Evolutionary conservation across 2,797 vertebrate species (phyloP), one percentile per base, ranked within the genome.

Genomic region (Halcyon leucocephala): DNA sequence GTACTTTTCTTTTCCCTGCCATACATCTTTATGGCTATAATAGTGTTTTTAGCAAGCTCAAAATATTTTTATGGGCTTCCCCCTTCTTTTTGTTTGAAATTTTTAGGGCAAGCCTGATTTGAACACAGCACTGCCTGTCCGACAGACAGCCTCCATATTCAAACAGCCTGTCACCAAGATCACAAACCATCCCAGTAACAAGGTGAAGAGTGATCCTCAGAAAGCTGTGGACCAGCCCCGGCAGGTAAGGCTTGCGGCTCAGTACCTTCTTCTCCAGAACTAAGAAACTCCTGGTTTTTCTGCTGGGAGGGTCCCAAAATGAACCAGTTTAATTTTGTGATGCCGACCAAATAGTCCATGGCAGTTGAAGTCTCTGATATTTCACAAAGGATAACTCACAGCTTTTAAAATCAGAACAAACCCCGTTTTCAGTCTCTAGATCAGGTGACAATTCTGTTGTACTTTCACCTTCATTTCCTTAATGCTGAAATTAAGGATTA

Each of bases 91-190:
- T 57, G 17, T 48, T 83, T 46, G 82, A 19, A 70, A 41, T 66
- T 54, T 37, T 6, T 86, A 99, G 99, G 99, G 99, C 49, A 99
- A 99, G 96, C 99, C 99, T 25, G 99, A 99, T 95, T 87, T 99
- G 96, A 99, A 99, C 97, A 99, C 99, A 0, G 99, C 99, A 1
- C 98, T 99, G 49, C 99, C 99, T 0, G 99, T 99, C 85, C 98
- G 99, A 89, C 99, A 99, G 98, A 99, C 99, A 0, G 99, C 99
- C 3, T 99, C 99, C 82, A 99, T 99, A 95, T 99, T 99, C 95
- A 99, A 99, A 90, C 99, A 99, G 72, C 99, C 99, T 0, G 99
- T 99, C 83, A 99, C 99, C 41, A 99, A 99, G 98, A 99, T 99
- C 92, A 99, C 99, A 54, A 99, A 99, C 97, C 99, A 99, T 94